phyloP scores from a whole-genome alignment of 2,888 invertebrate species.

The Andrena camellia region DNA sequence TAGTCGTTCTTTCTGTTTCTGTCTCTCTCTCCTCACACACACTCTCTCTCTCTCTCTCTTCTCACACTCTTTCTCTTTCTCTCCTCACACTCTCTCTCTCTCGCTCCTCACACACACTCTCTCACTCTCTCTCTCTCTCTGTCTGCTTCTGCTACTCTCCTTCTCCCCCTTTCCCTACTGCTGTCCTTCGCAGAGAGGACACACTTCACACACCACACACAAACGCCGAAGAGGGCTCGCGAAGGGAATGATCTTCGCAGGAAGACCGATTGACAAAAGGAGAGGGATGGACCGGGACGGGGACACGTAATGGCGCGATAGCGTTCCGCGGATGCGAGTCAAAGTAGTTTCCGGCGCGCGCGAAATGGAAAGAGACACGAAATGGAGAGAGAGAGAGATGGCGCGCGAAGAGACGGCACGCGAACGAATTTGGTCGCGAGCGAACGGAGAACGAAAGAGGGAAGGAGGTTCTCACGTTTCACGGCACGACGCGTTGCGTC shows the following conservation, averaged over 20 bases:
- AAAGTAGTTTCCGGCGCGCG: conserved; percentile 25
- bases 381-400: neutral
- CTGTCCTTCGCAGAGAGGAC: conserved; percentile 16
- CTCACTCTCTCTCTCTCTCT: neutral
- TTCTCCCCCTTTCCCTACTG: neutral
- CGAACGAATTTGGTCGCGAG: conserved; percentile 71
- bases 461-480: conserved; percentile 75
- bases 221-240: neutral
- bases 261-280: neutral
- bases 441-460: conserved; percentile 32
- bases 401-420: conserved; percentile 27
- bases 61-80: too few species aligned
- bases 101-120: too few species aligned
- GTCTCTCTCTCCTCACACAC: neutral
- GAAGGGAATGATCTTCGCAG: neutral
- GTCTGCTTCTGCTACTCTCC: neutral
- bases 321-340: conserved; percentile 20
- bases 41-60: neutral
- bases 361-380: neutral
- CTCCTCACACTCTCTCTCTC: neutral
- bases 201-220: conserved; percentile 64
- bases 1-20: conserved; percentile 1
- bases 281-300: neutral
- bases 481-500: conserved; percentile 46
- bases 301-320: conserved; percentile 14